Percentiles rank a stretch among this genome's conserved stretches.
Conservation (phyloP, 2,113 vertebrate species). For the Fukomys damarensis region DNA sequence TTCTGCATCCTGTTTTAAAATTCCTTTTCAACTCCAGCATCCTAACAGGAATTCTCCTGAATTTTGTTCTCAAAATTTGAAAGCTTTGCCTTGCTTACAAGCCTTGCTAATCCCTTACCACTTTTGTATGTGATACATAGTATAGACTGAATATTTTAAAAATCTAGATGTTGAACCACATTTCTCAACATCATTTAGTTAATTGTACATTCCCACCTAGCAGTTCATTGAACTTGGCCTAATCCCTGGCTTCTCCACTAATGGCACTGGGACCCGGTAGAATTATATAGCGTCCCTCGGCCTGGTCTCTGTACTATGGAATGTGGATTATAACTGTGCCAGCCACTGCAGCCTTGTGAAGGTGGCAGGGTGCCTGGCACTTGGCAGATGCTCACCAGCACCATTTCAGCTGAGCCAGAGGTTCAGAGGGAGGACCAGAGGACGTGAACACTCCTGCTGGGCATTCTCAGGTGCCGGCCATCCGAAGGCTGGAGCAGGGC, state of each 20-base stretch:
- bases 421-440: too few relatives aligned
- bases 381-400: not conserved
- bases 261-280: not conserved
- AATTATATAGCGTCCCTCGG: not conserved
- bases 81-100: not conserved
- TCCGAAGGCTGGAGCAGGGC: not conserved
- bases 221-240: not conserved
- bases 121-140: not conserved
- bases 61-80: not conserved
- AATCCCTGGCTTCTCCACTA: not conserved
- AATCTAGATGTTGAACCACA: not conserved
- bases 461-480: too few relatives aligned
- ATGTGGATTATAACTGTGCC: not conserved
- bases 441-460: not conserved
- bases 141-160: not conserved
- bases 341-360: fast-evolving
- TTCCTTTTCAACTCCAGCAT: not conserved
- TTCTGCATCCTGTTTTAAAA: not conserved
- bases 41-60: not conserved
- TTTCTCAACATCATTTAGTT: not conserved
- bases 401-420: not conserved
- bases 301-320: not conserved
- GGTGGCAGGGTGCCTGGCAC: not conserved
- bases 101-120: not conserved
- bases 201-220: not conserved